Conservation (phyloP, 2,888 invertebrate species). For the Lucinisca nassula region DNA sequence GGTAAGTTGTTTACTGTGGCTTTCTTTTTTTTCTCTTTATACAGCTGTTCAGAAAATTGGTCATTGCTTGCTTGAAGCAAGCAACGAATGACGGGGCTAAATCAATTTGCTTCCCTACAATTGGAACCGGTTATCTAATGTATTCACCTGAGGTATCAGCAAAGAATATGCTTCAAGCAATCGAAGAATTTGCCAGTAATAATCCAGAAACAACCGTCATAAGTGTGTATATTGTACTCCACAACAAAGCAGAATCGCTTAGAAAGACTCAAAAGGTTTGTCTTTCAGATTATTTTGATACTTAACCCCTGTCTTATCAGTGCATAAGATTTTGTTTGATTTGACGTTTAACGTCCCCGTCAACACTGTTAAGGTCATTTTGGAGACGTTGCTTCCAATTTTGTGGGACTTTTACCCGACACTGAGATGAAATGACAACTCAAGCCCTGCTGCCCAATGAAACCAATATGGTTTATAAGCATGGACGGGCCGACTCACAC, state of each 20-base stretch:
- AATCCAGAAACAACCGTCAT: constrained; percentile 52
- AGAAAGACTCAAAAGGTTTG: constrained; percentile 25
- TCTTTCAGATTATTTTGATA: no score
- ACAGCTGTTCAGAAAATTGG: constrained; percentile 23
- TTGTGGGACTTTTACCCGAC: no score
- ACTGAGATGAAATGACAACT: no score
- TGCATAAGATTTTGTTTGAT: no score
- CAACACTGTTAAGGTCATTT: no score
- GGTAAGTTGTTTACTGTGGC: no score
- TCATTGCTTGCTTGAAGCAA: constrained; percentile 52
- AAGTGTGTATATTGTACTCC: constrained; percentile 72
- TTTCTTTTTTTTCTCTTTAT: not conserved
- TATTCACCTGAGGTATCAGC: constrained; percentile 72
- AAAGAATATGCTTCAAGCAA: constrained; percentile 67
- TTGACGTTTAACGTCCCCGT: no score
- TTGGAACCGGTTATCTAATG: constrained; percentile 77
- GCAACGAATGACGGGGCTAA: constrained; percentile 39
- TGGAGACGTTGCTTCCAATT: no score
- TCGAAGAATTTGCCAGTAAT: constrained; percentile 60
- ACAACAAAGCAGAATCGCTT: constrained; percentile 21
- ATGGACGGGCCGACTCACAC: no score
- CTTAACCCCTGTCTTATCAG: no score
- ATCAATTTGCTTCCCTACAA: constrained; percentile 78
- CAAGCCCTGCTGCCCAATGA: no score
- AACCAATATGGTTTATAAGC: no score